Percentiles rank a stretch among this genome's conserved stretches.
Evolutionary conservation across 2,888 invertebrate genomes (phyloP).

Genomic region (Volucella bombylans): DNA sequence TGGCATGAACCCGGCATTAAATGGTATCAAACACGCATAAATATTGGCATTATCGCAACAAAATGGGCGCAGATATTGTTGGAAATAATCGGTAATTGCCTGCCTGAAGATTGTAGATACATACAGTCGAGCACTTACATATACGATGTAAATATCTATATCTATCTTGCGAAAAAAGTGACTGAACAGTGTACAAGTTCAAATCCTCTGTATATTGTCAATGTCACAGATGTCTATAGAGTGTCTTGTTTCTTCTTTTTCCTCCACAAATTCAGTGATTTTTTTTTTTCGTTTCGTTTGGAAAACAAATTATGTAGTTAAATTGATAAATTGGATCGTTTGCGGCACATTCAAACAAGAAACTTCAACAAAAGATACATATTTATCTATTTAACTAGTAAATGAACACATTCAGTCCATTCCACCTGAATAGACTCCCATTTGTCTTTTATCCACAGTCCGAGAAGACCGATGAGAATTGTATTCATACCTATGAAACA

Average conservation of each 20-base stretch:
- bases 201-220: neutral
- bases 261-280: slow-evolving; percentile 2
- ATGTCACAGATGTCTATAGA: slow-evolving; percentile 41
- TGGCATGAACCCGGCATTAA: slow-evolving; percentile 80
- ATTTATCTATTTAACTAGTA: slow-evolving; percentile 46
- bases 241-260: neutral
- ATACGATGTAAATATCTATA: too few relatives aligned
- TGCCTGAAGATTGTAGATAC: slow-evolving; percentile 26
- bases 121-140: slow-evolving; percentile 15
- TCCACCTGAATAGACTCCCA: slow-evolving; percentile 62
- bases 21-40: slow-evolving; percentile 81
- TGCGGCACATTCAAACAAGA: slow-evolving; percentile 72
- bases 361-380: slow-evolving; percentile 67
- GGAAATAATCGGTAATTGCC: slow-evolving; percentile 59
- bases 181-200: neutral
- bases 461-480: neutral
- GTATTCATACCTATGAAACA: slow-evolving; percentile 4
- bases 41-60: slow-evolving; percentile 77
- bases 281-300: slow-evolving; percentile 8
- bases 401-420: slow-evolving; percentile 69
- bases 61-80: slow-evolving; percentile 61
- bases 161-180: slow-evolving; percentile 8
- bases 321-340: slow-evolving; percentile 71
- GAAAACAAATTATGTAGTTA: slow-evolving; percentile 66
- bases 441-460: slow-evolving; percentile 62